phyloP scores from a whole-genome alignment of 2,113 vertebrate species.

The Ceuthmochares aereus region DNA sequence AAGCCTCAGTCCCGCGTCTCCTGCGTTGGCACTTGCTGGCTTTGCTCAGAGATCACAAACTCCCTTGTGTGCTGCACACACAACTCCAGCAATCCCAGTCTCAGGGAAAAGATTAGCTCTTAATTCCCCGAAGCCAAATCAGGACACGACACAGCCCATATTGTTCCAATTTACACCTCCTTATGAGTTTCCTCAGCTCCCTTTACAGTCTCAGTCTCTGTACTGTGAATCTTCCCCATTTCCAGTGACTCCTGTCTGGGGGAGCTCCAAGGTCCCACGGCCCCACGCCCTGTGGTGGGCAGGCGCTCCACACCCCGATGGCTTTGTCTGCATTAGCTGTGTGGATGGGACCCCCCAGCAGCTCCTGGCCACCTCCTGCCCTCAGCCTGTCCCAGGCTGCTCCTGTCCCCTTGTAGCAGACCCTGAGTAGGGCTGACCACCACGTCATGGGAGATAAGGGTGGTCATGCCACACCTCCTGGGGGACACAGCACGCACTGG shows the following conservation, averaged over 20 bases:
- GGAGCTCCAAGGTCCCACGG: neutral
- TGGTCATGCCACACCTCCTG: accelerated
- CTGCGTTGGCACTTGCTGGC: neutral
- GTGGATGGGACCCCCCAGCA: accelerated
- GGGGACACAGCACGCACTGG: accelerated
- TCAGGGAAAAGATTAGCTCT: slow-evolving; percentile 70
- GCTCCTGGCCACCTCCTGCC: neutral
- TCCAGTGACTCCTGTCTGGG: neutral
- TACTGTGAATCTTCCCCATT: slow-evolving; percentile 60
- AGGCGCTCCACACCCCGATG: accelerated
- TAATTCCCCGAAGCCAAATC: slow-evolving; percentile 72
- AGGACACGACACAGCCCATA: slow-evolving; percentile 71
- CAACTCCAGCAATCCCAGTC: slow-evolving; percentile 52
- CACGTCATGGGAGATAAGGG: neutral
- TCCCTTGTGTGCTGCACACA: slow-evolving; percentile 32
- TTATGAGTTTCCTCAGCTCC: slow-evolving; percentile 72
- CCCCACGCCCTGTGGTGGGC: accelerated
- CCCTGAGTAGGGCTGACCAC: neutral
- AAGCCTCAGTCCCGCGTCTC: neutral
- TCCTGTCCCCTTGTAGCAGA: accelerated
- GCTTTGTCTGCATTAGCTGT: neutral
- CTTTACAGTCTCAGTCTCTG: slow-evolving; percentile 67
- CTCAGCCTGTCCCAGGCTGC: accelerated
- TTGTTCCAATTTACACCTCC: slow-evolving; percentile 75
- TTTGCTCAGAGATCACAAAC: slow-evolving; percentile 2